Evolutionary conservation across 2,797 vertebrate species (phyloP), one percentile per base, ranked within the genome.

Genomic region (Kryptolebias ocellatus): DNA sequence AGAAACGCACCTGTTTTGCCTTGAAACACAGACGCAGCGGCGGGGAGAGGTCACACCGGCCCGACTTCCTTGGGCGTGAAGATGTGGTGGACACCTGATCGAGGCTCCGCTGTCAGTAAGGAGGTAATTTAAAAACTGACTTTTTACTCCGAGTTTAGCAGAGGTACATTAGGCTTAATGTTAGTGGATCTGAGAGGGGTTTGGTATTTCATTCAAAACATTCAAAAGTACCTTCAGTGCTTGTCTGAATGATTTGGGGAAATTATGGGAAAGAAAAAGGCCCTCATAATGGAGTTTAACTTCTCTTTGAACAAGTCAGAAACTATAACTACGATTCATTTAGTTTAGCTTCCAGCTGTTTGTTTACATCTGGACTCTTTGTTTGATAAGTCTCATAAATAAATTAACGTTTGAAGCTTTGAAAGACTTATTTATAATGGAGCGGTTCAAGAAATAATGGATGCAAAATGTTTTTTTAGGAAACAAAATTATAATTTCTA

Each of bases 1-100:
- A 65, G 39, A 45, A 53, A 52, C 54, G 67, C 28, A 55, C 70
- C 81, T 91, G 87, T 91, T 92, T 90, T 89, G 79, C 70, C 72
- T 78, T 79, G 17, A 85, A 49, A 81, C 86, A 83, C 53, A 90
- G 91, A 83, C 44, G 79, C 66, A 59, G 83, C 79, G 42, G 68
- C 28, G 60, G 74, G 79, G 66, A 78, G 66, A 75, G 78, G 88
- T 74, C 73, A 72, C 58, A 29, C 16, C 62, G 12, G 75, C 67
- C 53, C 28, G 0, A 44, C 57, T 7, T 20, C 80, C 57, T 44
- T 18, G 34, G 72, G 67, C 51, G 72, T 53, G 55, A 88, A 59
- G 83, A 83, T 80, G 18, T 68, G 78, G 84, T 57, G 60, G 64
- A 60, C 50, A 24, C 56, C 78, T 20, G 78, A 79, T 46, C 83